Evolutionary conservation across 2,888 invertebrate genomes (phyloP).

Genomic region (Cremastinae sp.): DNA sequence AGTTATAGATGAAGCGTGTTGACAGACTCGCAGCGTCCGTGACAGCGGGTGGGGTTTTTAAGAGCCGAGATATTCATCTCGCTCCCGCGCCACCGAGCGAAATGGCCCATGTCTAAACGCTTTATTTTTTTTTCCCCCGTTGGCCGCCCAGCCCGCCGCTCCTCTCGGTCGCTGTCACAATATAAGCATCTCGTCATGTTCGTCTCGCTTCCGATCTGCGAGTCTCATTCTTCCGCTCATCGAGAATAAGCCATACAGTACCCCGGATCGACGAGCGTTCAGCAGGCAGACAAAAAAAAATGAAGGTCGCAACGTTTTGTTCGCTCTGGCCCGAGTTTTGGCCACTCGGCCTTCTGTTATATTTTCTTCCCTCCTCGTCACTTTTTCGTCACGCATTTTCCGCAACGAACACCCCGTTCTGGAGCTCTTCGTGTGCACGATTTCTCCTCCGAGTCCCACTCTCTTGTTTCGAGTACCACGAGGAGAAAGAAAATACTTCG

Average conservation of each 20-base stretch:
- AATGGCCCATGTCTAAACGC: slow-evolving; percentile 54
- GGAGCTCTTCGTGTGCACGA: too few species aligned
- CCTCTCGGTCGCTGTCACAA: slow-evolving; percentile 8
- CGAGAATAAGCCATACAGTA: slow-evolving; percentile 22
- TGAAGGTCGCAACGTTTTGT: slow-evolving; percentile 44
- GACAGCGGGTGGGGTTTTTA: slow-evolving; percentile 50
- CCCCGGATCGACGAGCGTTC: slow-evolving; percentile 5
- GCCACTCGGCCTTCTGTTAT: slow-evolving; percentile 51
- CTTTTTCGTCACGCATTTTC: slow-evolving; percentile 45
- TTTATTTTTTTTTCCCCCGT: slow-evolving; percentile 47
- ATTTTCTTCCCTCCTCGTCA: slow-evolving; percentile 37
- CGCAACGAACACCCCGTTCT: too few species aligned
- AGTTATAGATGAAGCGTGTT: slow-evolving; percentile 38
- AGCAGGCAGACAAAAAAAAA: slow-evolving; percentile 9
- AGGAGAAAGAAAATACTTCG: too few species aligned
- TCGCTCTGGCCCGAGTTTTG: slow-evolving; percentile 52
- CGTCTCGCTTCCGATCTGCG: slow-evolving; percentile 56
- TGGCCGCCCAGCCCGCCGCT: not conserved
- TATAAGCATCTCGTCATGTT: slow-evolving; percentile 59
- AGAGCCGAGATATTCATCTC: slow-evolving; percentile 6
- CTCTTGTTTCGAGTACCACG: too few species aligned
- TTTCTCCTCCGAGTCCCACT: too few species aligned
- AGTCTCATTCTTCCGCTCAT: slow-evolving; percentile 11
- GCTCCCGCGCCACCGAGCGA: slow-evolving; percentile 19
- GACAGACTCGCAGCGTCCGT: slow-evolving; percentile 60